Conservation (phyloP, 2,888 invertebrate species). For the Laspeyria flexula region DNA sequence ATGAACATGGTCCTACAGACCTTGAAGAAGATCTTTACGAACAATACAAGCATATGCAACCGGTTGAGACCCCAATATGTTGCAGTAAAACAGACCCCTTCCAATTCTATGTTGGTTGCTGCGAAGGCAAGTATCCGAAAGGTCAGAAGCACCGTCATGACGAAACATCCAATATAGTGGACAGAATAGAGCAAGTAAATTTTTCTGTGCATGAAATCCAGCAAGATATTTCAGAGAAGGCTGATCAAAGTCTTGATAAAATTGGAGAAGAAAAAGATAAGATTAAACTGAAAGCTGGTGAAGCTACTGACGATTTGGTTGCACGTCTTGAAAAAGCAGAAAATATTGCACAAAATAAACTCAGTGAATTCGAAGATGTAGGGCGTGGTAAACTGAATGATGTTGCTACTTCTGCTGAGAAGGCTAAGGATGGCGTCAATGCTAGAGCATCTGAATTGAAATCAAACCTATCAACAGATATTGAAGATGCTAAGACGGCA, state of each 20-base stretch:
- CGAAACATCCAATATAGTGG: constrained; percentile 74
- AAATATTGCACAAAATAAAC: constrained; percentile 54
- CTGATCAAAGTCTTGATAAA: constrained; percentile 60
- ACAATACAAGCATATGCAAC: constrained; percentile 78
- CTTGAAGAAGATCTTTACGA: constrained; percentile 69
- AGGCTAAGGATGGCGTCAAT: constrained; percentile 54
- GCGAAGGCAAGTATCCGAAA: constrained; percentile 67
- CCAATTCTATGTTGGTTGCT: constrained; percentile 71
- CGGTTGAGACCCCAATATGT: constrained; percentile 72
- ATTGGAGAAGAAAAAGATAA: constrained; percentile 70
- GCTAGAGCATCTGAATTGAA: constrained; percentile 54
- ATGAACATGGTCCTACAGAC: constrained; percentile 63
- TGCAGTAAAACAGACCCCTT: constrained; percentile 69
- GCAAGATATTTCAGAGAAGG: constrained; percentile 61
- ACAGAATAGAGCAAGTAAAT: constrained; percentile 77
- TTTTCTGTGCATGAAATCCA: constrained; percentile 74
- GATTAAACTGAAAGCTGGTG: constrained; percentile 62
- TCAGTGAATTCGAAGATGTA: constrained; percentile 50
- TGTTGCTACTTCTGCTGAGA: constrained; percentile 54
- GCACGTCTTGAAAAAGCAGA: constrained; percentile 58
- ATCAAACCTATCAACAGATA: constrained; percentile 52
- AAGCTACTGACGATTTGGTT: constrained; percentile 59
- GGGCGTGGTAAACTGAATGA: constrained; percentile 57
- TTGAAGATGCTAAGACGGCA: constrained; percentile 57
- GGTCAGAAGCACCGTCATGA: constrained; percentile 76